phyloP scores from a whole-genome alignment of 2,113 vertebrate species.

The Myiopsitta monachus region DNA sequence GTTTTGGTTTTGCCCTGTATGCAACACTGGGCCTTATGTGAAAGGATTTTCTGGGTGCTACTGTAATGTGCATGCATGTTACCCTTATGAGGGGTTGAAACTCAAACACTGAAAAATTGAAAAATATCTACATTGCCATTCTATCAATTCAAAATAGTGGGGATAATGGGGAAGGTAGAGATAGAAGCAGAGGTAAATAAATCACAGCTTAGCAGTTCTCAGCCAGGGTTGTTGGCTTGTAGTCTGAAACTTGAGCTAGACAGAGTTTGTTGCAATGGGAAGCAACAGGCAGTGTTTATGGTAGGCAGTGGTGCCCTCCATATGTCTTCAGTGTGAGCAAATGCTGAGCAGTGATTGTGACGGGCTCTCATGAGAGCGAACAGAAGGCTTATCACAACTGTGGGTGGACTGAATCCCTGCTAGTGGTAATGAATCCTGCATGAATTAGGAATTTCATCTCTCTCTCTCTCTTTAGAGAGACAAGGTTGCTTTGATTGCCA shows the following conservation, averaged over 20 bases:
- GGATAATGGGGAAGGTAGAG: background rate
- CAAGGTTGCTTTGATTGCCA: background rate
- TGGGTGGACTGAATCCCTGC: background rate
- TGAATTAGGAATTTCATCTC: background rate
- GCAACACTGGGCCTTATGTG: background rate
- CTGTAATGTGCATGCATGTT: background rate
- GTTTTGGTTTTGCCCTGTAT: background rate
- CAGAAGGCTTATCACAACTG: background rate
- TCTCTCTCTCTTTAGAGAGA: background rate
- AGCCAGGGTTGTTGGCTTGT: background rate
- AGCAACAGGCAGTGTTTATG: background rate
- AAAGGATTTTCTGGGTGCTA: background rate
- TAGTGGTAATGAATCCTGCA: constrained; percentile 11
- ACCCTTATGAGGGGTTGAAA: background rate
- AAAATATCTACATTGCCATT: background rate
- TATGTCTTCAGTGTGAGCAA: background rate
- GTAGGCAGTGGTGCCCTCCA: background rate
- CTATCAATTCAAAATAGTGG: background rate
- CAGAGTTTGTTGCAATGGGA: background rate
- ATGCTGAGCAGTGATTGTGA: background rate
- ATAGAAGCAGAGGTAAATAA: background rate
- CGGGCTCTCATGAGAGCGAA: background rate
- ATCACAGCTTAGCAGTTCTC: background rate
- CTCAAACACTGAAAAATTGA: background rate
- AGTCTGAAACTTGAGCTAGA: background rate